Percentiles rank a stretch among this genome's conserved stretches.
Conservation (phyloP, 2,113 vertebrate species). For the Pycnonotus jocosus region DNA sequence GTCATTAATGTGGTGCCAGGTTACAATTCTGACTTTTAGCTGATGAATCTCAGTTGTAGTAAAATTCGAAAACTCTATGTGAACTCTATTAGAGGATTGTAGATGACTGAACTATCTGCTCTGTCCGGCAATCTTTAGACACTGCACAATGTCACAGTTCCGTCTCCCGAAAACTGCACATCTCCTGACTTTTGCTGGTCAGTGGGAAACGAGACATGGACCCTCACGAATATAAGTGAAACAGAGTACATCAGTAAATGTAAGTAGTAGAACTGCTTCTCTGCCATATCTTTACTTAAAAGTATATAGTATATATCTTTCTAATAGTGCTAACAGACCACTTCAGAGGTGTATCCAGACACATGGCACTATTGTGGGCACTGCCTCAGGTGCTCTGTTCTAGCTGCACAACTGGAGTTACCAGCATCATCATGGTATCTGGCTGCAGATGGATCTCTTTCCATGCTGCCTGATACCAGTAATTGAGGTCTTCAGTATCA, state of each 20-base stretch:
- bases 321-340: background rate
- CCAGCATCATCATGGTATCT: background rate
- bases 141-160: conserved; percentile 76
- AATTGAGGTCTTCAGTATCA: conserved; percentile 2
- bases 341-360: background rate
- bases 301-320: background rate
- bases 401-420: background rate
- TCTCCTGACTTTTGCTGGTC: conserved; percentile 74
- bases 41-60: background rate
- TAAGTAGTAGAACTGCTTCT: conserved; percentile 63
- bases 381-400: background rate
- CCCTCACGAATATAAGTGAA: conserved; percentile 71
- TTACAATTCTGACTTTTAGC: background rate
- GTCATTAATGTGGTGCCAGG: background rate
- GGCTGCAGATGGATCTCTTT: conserved; percentile 3
- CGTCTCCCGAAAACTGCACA: conserved; percentile 74
- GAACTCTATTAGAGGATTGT: background rate
- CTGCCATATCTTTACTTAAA: background rate
- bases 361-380: background rate
- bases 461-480: background rate
- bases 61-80: background rate
- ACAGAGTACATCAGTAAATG: conserved; percentile 76
- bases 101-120: background rate
- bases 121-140: conserved; percentile 69
- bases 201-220: conserved; percentile 67